phyloP scores from a whole-genome alignment of 2,888 invertebrate genomes.

The Nasonia oneida region DNA sequence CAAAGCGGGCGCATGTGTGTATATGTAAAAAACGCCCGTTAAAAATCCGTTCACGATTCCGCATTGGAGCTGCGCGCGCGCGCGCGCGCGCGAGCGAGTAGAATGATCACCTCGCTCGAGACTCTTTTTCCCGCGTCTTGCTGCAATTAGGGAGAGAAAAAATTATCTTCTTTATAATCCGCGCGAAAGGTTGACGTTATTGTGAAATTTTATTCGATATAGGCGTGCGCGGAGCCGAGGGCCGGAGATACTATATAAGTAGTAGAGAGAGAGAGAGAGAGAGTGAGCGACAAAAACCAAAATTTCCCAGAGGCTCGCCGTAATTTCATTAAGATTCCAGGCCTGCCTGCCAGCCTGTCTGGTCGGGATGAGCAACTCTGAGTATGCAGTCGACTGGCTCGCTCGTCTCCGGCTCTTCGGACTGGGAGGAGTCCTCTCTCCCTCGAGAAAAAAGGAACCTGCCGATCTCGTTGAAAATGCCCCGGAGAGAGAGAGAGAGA shows the following conservation, averaged over 20 bases:
- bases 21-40: not conserved
- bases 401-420: not conserved
- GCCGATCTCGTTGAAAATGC: constrained; percentile 63
- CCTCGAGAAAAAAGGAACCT: constrained; percentile 18
- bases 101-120: not conserved
- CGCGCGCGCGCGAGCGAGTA: no score
- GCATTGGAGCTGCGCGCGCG: not conserved
- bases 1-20: not conserved
- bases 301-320: constrained; percentile 45
- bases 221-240: not conserved
- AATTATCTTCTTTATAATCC: no score
- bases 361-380: constrained; percentile 1
- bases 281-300: constrained; percentile 39
- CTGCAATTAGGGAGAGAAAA: not conserved
- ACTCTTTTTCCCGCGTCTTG: not conserved
- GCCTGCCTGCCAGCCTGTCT: constrained; percentile 51
- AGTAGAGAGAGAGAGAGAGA: no score
- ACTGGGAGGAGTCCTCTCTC: not conserved
- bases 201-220: no score
- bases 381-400: not conserved
- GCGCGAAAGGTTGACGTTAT: no score
- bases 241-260: no score
- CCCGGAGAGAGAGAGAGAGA: constrained; percentile 41
- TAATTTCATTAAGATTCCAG: constrained; percentile 59
- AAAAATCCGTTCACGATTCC: constrained; percentile 9